Evolutionary conservation across 2,113 vertebrate species (phyloP), one percentile per base, ranked within the genome.

Genomic region (Strigops habroptila): DNA sequence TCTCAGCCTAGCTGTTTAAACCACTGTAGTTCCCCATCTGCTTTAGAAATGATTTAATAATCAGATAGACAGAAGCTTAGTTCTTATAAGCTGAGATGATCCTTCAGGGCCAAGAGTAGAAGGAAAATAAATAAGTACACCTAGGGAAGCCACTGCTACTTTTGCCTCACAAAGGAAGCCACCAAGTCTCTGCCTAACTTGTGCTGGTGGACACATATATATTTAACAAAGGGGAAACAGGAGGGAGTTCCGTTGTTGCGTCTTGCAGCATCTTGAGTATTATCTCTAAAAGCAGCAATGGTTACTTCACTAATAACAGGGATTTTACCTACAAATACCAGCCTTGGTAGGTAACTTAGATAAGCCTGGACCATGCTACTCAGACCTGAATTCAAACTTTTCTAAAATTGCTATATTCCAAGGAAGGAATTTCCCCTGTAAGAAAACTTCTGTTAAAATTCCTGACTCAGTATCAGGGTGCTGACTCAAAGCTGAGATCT

Each of bases 31-130:
- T 96, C 93, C 91, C 93, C 74, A 86, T 96, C 96, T 96, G 93
- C 93, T 96, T 94, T 96, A 82, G 94, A 89, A 96, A 94, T 92
- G 80, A 95, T 95, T 96, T 97, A 95, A 96, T 96, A 96, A 95
- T 96, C 96, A 97, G 95, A 94, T 83, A 95, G 91, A 90, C 80
- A 93, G 91, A 91, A 93, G 88, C 91, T 94, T 96, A 94, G 86
- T 94, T 96, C 89, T 95, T 49, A 80, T 95, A 96, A 95, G 74
- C 57, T 70, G 35, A 92, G 92, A 93, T 95, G 93, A 96, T 96
- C 95, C 88, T 92, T 97, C 63, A 94, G 89, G 83, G 86, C 83
- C 67, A 74, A 79, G 74, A 82, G 81, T 67, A 77, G 86, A 86
- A 94, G 81, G 53, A 82, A 92, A 93, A 82, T 93, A 35, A 93